Percentiles rank a stretch among this genome's conserved stretches.
Evolutionary conservation across 2,888 invertebrate genomes (phyloP).

Genomic region (Andricus quercusramuli): DNA sequence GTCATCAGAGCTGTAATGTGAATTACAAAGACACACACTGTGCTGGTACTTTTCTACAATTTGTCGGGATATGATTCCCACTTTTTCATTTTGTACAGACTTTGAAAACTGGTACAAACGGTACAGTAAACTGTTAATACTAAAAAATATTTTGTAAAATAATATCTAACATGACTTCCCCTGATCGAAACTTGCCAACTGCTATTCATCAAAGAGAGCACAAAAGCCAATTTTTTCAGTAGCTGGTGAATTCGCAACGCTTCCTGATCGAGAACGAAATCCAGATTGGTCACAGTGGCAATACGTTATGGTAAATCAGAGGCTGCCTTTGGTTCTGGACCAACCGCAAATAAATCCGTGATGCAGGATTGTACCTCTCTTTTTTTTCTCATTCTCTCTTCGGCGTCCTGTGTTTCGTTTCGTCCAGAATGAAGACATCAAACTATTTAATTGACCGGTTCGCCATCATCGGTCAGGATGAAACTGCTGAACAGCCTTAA

Average conservation of each 20-base stretch:
- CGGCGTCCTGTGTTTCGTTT: constrained; percentile 38
- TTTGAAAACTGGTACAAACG: too few relatives aligned
- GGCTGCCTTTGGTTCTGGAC: constrained; percentile 47
- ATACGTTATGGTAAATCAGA: constrained; percentile 49
- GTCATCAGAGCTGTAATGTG: too few relatives aligned
- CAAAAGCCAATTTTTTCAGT: not conserved
- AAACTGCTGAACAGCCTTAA: not conserved
- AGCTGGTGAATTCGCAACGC: not conserved
- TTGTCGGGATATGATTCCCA: too few relatives aligned
- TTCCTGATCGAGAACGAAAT: not conserved
- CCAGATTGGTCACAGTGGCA: constrained; percentile 41
- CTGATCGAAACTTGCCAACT: too few relatives aligned
- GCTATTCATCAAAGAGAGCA: not conserved
- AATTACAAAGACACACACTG: too few relatives aligned
- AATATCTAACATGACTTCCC: too few relatives aligned
- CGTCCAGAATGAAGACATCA: constrained; percentile 72
- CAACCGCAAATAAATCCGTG: constrained; percentile 71
- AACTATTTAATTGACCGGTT: constrained; percentile 67
- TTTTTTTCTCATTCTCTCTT: constrained; percentile 45
- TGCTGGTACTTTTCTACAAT: too few relatives aligned
- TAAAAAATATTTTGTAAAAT: too few relatives aligned
- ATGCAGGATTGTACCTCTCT: constrained; percentile 58
- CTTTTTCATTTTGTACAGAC: too few relatives aligned
- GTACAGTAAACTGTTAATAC: too few relatives aligned
- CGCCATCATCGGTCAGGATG: constrained; percentile 38